These are phyloP conservation scores for Tapirus indicus DNA, from an alignment of 2,797 vertebrate genomes.

Conservation along the genomic window DNA sequence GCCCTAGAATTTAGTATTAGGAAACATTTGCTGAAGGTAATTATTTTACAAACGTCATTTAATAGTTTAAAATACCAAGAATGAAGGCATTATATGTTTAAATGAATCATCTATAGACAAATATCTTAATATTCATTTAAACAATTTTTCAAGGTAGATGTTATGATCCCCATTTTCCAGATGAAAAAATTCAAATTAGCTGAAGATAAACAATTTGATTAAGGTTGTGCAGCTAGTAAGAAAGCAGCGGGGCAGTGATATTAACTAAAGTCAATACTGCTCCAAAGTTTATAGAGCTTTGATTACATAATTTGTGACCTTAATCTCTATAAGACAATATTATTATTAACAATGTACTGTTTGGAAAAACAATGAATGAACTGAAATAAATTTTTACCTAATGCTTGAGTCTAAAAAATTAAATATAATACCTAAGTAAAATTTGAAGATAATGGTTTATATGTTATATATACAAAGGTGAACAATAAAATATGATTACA, in stretches of 20 bases:
- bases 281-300: background rate
- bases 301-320: background rate
- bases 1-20: background rate
- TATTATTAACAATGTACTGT: background rate
- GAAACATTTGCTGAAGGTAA: background rate
- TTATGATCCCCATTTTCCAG: constrained; percentile 1
- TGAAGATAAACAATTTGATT: background rate
- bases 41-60: background rate
- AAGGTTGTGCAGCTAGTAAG: background rate
- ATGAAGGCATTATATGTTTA: background rate
- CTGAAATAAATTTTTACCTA: background rate
- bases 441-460: background rate
- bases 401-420: background rate
- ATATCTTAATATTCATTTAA: constrained; percentile 15
- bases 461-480: background rate
- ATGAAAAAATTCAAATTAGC: background rate
- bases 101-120: background rate
- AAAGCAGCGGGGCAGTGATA: background rate
- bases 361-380: background rate
- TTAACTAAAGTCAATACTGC: background rate
- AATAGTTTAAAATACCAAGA: background rate
- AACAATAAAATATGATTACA: background rate
- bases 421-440: background rate
- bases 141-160: background rate
- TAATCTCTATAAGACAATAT: background rate